phyloP scores from a whole-genome alignment of 2,113 vertebrate genomes.

The Oophaga pumilio region DNA sequence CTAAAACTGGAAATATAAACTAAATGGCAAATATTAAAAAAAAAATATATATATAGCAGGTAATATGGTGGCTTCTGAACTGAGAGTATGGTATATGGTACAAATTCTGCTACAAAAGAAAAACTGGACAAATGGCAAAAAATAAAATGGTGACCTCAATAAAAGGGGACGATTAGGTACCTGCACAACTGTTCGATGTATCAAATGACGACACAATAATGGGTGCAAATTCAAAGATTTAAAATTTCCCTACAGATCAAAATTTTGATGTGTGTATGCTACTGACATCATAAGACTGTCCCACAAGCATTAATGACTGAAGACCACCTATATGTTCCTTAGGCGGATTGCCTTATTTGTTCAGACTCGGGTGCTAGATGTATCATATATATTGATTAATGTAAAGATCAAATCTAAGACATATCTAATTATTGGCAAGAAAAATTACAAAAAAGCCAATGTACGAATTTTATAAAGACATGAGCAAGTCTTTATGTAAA shows the following conservation, averaged over 20 bases:
- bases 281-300: background rate
- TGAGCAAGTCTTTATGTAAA: too few species aligned
- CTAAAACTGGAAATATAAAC: background rate
- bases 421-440: too few species aligned
- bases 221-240: background rate
- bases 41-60: too few species aligned
- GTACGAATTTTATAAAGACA: background rate
- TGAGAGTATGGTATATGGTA: too few species aligned
- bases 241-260: background rate
- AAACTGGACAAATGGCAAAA: too few species aligned
- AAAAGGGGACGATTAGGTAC: background rate
- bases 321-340: background rate
- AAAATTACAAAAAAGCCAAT: background rate
- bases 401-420: background rate
- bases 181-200: background rate
- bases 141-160: background rate
- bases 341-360: background rate
- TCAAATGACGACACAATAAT: background rate
- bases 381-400: background rate
- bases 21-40: background rate
- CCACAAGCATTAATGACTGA: background rate
- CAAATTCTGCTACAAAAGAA: background rate
- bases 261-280: background rate
- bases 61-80: too few species aligned
- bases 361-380: background rate